Percentiles rank a stretch among this genome's conserved stretches.
These are phyloP conservation scores for Hippocampus guttulatus DNA, from an alignment of 2,113 vertebrate species.

Conservation along the genomic window DNA sequence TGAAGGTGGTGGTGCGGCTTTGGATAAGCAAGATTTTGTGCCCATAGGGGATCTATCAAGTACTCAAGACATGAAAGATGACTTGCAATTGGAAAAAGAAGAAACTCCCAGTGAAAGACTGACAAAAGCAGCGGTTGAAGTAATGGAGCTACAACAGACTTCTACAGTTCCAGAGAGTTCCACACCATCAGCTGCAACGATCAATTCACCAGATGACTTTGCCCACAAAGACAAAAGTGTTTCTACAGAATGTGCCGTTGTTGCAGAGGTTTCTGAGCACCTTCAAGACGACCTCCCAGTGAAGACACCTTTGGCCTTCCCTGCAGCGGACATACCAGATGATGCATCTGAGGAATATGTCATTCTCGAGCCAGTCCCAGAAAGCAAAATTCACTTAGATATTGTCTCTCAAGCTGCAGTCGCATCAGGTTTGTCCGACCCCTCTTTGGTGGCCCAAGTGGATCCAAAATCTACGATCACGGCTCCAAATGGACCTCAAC, in stretches of 20 bases:
- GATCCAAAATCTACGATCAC: conserved; percentile 4
- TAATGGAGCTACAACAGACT: conserved; percentile 16
- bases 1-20: not conserved
- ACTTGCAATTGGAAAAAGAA: not conserved
- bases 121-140: conserved; percentile 20
- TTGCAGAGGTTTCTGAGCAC: conserved; percentile 28
- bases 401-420: conserved; percentile 61
- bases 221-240: conserved; percentile 8
- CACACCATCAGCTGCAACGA: conserved; percentile 8
- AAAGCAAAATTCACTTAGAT: conserved; percentile 46
- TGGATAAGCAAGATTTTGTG: not conserved
- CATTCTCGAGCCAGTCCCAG: conserved; percentile 52
- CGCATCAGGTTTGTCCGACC: conserved; percentile 50
- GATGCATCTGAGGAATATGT: conserved; percentile 47
- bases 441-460: conserved; percentile 27
- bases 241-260: conserved; percentile 19
- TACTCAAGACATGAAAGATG: not conserved
- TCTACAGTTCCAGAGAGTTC: conserved; percentile 3
- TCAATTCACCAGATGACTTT: conserved; percentile 27
- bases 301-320: not conserved
- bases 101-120: too few relatives aligned
- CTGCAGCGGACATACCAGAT: conserved; percentile 22
- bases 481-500: conserved; percentile 25
- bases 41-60: not conserved
- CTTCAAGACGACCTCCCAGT: conserved; percentile 19